phyloP scores from a whole-genome alignment of 2,888 invertebrate genomes.

The Galerucella pusilla region DNA sequence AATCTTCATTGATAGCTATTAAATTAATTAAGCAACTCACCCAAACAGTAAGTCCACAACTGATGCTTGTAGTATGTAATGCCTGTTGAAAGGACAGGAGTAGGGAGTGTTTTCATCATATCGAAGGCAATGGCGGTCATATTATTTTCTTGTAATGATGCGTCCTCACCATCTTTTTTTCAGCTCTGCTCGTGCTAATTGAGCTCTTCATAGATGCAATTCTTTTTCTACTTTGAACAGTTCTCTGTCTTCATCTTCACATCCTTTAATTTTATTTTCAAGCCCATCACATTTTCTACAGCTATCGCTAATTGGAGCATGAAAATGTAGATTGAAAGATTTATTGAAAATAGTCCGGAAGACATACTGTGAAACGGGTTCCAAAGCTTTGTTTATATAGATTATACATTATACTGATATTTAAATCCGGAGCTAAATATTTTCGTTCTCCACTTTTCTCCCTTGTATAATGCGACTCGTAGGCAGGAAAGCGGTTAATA shows the following conservation, averaged over 20 bases:
- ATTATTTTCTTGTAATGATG: constrained; percentile 12
- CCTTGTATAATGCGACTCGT: constrained; percentile 45
- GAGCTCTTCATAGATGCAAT: constrained; percentile 32
- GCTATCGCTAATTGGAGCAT: constrained; percentile 31
- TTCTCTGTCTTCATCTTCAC: background rate
- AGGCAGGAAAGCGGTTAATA: constrained; percentile 29
- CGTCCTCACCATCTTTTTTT: constrained; percentile 35
- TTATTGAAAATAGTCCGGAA: constrained; percentile 34
- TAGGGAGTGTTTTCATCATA: constrained; percentile 15
- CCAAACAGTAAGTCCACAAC: constrained; percentile 5
- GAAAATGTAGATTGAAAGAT: constrained; percentile 36
- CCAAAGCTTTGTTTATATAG: constrained; percentile 8
- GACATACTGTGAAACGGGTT: constrained; percentile 14
- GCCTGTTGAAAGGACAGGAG: constrained; percentile 11
- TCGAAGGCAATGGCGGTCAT: constrained; percentile 13
- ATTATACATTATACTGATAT: constrained; percentile 9
- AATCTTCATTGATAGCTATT: too few relatives aligned
- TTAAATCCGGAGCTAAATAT: constrained; percentile 38
- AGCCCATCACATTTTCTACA: constrained; percentile 37
- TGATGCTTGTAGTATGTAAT: constrained; percentile 5
- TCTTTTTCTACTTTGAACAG: constrained; percentile 26
- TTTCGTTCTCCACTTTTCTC: constrained; percentile 41
- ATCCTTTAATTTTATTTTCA: constrained; percentile 10
- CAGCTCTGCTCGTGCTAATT: constrained; percentile 23
- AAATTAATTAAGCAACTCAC: too few relatives aligned